Base-by-base conservation (phyloP, 2,888 invertebrate species). In the Empis stercorea region DNA sequence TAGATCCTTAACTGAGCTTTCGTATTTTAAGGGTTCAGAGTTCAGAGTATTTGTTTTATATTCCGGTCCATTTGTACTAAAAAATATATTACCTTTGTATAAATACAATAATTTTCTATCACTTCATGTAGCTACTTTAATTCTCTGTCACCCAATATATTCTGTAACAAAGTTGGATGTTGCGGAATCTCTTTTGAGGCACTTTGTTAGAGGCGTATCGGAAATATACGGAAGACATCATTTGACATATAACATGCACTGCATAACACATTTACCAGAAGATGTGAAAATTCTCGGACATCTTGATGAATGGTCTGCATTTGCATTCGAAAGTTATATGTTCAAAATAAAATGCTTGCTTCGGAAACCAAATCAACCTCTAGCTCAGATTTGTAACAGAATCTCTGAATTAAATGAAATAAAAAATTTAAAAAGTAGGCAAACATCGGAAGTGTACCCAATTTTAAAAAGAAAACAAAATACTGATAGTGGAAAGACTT, bases 201-300 rank as follows among this genome's bases (percentile, higher is more conserved):
- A 49, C 42, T 59, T 59, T 49, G 53, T 57, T 32, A 16, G 42
- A 30, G 45, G 48, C 23, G 51, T 47, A 39, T 42, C 20, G 37
- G 30, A 34, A 13, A 37, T 59, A 17, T 59, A 57, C 45, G 56
- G 56, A 11, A 14, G 41, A 23, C 30, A 52, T 17, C 44, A 46
- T 47, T 37, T 56, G 14, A 43, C 52, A 11, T 51, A 54, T 30
- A 57, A 57, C 47, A 47, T 57, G 4, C 57, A 57, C 36, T 55
- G 54, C 48, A 46, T 57, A 20, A 48, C 55, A 34, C 56, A 58
- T 49, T 40, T 57, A 11, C 42, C 51, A 13, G 30, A 50, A 43
- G 55, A 55, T 38, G 54, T 47, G 10, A 49, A 51, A 48, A 47
- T 42, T 10, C 50, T 41, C 47, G 56, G 55, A 5, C 14, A 16